Evolutionary conservation across 2,797 vertebrate species (phyloP).

Genomic region (Eulemur albifrons): DNA sequence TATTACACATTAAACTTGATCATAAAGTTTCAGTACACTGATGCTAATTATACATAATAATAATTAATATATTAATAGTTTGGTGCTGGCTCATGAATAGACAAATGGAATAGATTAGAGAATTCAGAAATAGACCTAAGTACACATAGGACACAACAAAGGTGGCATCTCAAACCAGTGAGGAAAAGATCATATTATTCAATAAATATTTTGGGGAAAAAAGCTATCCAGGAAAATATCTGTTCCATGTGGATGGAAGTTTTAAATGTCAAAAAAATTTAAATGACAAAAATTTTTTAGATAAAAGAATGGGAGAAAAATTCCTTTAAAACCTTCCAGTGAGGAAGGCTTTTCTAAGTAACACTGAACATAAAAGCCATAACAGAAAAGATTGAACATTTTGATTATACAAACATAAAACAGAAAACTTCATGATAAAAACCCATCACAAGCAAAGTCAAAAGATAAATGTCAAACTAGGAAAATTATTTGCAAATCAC

Average conservation of each 20-base stretch:
- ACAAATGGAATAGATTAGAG: not conserved
- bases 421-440: not conserved
- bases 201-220: not conserved
- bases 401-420: not conserved
- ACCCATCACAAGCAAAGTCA: not conserved
- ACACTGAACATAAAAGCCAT: not conserved
- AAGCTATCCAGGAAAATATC: not conserved
- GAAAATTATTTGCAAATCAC: not conserved
- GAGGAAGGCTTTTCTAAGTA: not conserved
- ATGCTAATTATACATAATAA: not conserved
- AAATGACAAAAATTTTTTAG: not conserved
- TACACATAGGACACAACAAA: not conserved
- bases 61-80: not conserved
- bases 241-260: not conserved
- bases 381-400: not conserved
- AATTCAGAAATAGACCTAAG: not conserved
- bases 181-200: not conserved
- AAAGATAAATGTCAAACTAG: not conserved
- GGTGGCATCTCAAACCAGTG: not conserved
- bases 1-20: not conserved
- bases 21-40: not conserved
- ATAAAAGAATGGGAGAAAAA: not conserved
- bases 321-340: not conserved
- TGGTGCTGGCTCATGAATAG: not conserved
- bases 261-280: constrained; percentile 28